Evolutionary conservation across 2,113 vertebrate genomes (phyloP), one percentile per base, ranked within the genome.

Genomic region (Bubo bubo): DNA sequence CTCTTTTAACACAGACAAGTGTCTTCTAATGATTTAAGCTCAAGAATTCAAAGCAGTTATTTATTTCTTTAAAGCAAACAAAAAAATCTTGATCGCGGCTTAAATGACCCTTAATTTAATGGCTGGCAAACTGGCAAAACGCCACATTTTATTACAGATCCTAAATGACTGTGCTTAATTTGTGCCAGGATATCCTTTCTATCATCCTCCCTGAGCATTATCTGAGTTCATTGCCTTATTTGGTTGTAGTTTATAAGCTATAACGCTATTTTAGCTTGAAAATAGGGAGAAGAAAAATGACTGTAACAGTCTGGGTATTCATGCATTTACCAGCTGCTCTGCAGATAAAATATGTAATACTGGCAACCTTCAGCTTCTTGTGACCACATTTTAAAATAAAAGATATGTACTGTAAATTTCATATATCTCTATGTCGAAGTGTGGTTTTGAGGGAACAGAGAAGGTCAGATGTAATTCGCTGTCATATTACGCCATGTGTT

Each of bases 201-300:
- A 5, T 75, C 10, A 2, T 26, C 11, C 49, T 37, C 30, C 16
- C 21, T 37, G 10, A 75, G 49, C 43, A 67, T 82, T 81, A 53
- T 90, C 43, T 62, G 76, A 82, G 52, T 85, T 91, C 8, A 6
- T 68, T 95, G 50, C 70, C 73, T 94, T 95, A 75, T 91, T 87
- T 94, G 66, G 62, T 71, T 79, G 35, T 62, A 70, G 60, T 81
- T 94, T 91, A 68, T 72, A 89, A 92, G 34, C 47, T 79, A 37
- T 79, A 91, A 95, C 30, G 18, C 72, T 95, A 62, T 85, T 95
- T 94, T 94, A 93, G 39, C 45, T 93, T 85, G 84, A 95, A 95
- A 97, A 91, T 17, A 79, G 14, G 50, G 59, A 66, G 35, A 75
- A 72, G 39, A 92, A 95, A 91, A 95, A 79, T 85, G 43, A 68